Conservation (phyloP, 1,140 invertebrate genomes). For the Orius insidiosus region DNA sequence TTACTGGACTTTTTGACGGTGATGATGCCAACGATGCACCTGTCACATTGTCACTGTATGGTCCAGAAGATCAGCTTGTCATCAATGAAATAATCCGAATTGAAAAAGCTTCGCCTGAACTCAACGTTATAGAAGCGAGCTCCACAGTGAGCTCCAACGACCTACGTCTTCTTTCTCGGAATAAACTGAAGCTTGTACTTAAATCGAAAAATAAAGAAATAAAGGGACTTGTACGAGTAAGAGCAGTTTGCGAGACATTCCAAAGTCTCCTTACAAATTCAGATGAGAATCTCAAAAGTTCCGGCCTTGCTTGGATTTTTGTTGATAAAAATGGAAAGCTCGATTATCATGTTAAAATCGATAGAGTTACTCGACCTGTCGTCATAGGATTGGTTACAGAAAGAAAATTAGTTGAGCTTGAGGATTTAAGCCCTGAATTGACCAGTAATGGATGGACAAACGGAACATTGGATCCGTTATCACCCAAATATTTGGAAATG, state of each 20-base stretch:
- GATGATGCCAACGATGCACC: conserved; percentile 45
- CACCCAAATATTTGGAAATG: conserved; percentile 52
- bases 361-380: conserved; percentile 30
- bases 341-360: conserved; percentile 49
- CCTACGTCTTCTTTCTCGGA: conserved; percentile 47
- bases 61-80: conserved; percentile 43
- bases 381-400: conserved; percentile 17
- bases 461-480: conserved; percentile 43
- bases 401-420: conserved; percentile 35
- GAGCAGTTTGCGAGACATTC: conserved; percentile 62
- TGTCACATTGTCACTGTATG: conserved; percentile 49
- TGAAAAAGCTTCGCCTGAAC: conserved; percentile 50
- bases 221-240: conserved; percentile 44
- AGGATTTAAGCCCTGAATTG: conserved; percentile 43
- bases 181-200: conserved; percentile 45
- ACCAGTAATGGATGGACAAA: conserved; percentile 39
- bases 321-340: conserved; percentile 54
- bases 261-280: conserved; percentile 34
- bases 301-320: conserved; percentile 61
- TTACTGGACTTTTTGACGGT: conserved; percentile 57
- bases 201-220: conserved; percentile 38
- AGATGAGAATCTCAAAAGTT: conserved; percentile 22
- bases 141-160: conserved; percentile 52
- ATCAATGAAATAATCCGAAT: conserved; percentile 46
- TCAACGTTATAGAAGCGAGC: conserved; percentile 54